Evolutionary conservation across 2,113 vertebrate species (phyloP), one percentile per base, ranked within the genome.

Genomic region (Eupsittula cactorum): DNA sequence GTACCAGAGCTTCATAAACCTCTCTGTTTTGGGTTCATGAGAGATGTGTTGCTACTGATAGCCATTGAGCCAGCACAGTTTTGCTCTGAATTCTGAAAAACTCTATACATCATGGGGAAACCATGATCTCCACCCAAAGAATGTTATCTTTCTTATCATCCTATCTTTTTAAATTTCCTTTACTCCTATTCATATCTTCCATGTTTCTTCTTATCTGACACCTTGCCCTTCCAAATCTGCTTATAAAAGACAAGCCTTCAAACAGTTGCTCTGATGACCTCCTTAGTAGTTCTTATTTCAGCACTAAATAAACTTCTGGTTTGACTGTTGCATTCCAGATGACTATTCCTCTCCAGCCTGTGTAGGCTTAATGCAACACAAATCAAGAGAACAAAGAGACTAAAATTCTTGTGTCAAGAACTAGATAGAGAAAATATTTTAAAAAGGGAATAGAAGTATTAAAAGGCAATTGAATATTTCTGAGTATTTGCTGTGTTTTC

Each of bases 61-160:
- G 50, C 13, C 41, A 31, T 18, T 21, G 1, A 82, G 42, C 52
- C 20, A 17, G 42, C 27, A 77, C 11, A 57, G 64, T 28, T 86
- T 81, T 81, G 31, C 39, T 92, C 39, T 74, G 68, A 92, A 88
- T 88, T 86, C 78, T 77, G 39, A 86, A 80, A 93, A 85, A 60
- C 39, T 68, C 69, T 10, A 11, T 74, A 84, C 69, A 77, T 86
- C 77, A 86, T 3, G 2, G 17, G 28, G 77, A 93, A 79, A 60
- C 8, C 47, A 59, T 27, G 19, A 55, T 53, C 60, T 64, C 21
- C 63, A 68, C 18, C 67, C 31, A 73, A 86, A 73, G 29, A 87
- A 63, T 70, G 28, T 77, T n/a, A 65, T 62, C 33, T 69, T 27
- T 65, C 57, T 75, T 35, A 65, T 53, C 13, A 1, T 35, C 9